Evolutionary conservation across 2,888 invertebrate genomes (phyloP).

Genomic region (Ametastegia equiseti): DNA sequence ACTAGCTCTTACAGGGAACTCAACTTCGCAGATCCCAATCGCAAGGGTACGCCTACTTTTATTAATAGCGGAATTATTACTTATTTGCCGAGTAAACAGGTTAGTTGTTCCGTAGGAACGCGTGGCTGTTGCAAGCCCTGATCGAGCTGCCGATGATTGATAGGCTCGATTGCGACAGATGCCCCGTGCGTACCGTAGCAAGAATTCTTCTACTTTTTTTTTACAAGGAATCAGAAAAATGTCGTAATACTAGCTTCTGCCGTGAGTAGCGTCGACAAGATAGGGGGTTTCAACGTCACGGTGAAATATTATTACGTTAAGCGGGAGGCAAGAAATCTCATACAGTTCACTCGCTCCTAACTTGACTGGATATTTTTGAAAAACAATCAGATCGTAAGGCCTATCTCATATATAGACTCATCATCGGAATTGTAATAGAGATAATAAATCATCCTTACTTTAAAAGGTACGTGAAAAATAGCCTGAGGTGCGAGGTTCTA

Average conservation of each 20-base stretch:
- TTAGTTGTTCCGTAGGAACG: conserved; percentile 65
- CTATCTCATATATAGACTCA: not conserved
- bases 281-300: conserved; percentile 52
- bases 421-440: not conserved
- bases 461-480: not conserved
- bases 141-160: conserved; percentile 59
- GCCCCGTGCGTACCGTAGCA: conserved; percentile 49
- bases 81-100: conserved; percentile 67
- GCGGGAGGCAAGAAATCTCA: conserved; percentile 51
- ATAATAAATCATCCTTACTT: not conserved
- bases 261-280: conserved; percentile 19
- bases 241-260: conserved; percentile 52
- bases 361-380: conserved; percentile 6
- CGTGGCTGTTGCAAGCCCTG: conserved; percentile 58
- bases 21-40: conserved; percentile 44
- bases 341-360: not conserved
- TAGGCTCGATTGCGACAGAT: conserved; percentile 51
- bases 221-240: conserved; percentile 55
- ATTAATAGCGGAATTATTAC: conserved; percentile 70
- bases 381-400: not conserved
- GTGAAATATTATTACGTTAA: conserved; percentile 68
- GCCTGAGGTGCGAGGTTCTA: not conserved
- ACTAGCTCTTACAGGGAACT: conserved; percentile 42
- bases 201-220: conserved; percentile 64
- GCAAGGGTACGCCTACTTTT: conserved; percentile 63